phyloP scores from a whole-genome alignment of 2,113 vertebrate species.

The Edolisoma coerulescens region DNA sequence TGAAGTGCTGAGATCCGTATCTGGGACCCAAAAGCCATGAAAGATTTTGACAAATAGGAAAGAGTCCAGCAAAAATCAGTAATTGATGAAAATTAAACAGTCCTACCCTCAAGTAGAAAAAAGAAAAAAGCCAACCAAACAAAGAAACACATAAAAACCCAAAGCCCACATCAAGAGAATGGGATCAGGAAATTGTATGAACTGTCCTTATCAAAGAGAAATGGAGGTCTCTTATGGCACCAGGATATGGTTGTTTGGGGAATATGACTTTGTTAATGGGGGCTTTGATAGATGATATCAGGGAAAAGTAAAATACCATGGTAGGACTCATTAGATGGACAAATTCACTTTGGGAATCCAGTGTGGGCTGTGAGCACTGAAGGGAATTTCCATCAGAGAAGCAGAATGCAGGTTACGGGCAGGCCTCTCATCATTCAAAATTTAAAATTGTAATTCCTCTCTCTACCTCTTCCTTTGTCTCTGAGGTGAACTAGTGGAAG shows the following conservation, averaged over 20 bases:
- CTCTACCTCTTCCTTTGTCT: not conserved
- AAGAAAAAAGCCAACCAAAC: not conserved
- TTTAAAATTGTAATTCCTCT: not conserved
- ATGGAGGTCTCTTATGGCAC: fast-evolving
- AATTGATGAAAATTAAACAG: not conserved
- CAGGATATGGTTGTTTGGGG: not conserved
- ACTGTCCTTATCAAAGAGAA: not conserved
- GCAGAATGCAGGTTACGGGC: not conserved
- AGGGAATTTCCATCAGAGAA: not conserved
- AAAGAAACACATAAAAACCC: not conserved
- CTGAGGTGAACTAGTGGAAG: not conserved
- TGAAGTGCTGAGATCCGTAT: not conserved
- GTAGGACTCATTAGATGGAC: not conserved
- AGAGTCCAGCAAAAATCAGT: not conserved
- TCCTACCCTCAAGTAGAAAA: not conserved
- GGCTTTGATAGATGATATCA: not conserved
- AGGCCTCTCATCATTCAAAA: not conserved
- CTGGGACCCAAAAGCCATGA: not conserved
- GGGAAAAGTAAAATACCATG: not conserved
- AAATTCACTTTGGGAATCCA: not conserved
- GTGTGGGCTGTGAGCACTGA: not conserved
- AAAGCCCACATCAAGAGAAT: not conserved
- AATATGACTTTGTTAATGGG: not conserved
- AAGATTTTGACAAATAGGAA: not conserved
- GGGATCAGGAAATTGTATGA: not conserved